Evolutionary conservation across 2,113 vertebrate species (phyloP).

Genomic region (Oenanthe oenanthe): DNA sequence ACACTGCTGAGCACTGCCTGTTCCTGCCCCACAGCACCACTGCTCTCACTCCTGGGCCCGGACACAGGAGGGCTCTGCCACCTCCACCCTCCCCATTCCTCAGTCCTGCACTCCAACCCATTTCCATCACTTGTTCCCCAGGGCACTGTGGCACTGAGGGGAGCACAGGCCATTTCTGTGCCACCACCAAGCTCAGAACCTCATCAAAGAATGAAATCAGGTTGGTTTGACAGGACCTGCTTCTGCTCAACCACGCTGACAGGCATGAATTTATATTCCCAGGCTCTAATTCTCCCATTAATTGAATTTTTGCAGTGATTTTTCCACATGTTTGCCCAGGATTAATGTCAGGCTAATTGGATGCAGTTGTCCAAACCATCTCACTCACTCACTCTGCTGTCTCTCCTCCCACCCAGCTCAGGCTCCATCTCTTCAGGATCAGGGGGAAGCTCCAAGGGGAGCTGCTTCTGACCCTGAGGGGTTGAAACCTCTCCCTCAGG

Average conservation of each 20-base stretch:
- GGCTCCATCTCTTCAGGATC: neutral
- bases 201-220: neutral
- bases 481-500: neutral
- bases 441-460: neutral
- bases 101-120: neutral
- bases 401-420: neutral
- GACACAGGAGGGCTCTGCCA: accelerated
- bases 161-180: neutral
- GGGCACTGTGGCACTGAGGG: neutral
- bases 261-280: conserved; percentile 12
- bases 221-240: conserved; percentile 1
- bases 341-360: conserved; percentile 57
- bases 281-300: conserved; percentile 40
- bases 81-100: accelerated
- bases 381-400: neutral
- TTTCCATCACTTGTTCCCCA: neutral
- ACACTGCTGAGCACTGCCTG: accelerated
- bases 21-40: accelerated
- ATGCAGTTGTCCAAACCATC: neutral
- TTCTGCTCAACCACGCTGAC: neutral
- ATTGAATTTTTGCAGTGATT: conserved; percentile 20
- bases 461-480: neutral
- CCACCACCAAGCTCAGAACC: neutral
- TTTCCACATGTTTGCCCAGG: conserved; percentile 32
- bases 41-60: accelerated